Evolutionary conservation across 1,140 invertebrate species (phyloP).

Genomic region (Cecropterus lyciades): DNA sequence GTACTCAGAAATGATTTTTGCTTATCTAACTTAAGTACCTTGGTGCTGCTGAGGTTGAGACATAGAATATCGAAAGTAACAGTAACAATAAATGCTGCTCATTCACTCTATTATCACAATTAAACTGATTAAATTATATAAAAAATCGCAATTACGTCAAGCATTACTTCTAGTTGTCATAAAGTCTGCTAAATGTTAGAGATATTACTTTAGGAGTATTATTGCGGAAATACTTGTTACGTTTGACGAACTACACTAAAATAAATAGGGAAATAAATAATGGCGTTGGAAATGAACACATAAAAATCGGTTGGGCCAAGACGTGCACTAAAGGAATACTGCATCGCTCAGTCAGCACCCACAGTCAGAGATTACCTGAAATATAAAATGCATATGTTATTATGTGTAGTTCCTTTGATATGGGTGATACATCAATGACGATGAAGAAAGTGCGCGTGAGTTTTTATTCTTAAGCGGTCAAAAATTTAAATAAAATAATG

Average conservation of each 20-base stretch:
- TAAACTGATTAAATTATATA: constrained; percentile 1
- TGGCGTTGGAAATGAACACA: constrained; percentile 43
- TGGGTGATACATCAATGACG: too few relatives aligned
- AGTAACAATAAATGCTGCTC: constrained; percentile 62
- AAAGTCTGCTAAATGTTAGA: background rate
- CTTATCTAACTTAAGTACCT: constrained; percentile 57
- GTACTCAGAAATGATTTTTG: constrained; percentile 3
- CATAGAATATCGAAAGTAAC: constrained; percentile 45
- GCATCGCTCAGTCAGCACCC: constrained; percentile 59
- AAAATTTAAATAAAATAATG: too few relatives aligned
- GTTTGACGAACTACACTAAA: constrained; percentile 43
- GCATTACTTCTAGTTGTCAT: constrained; percentile 9
- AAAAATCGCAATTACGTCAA: constrained; percentile 5
- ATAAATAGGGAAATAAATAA: constrained; percentile 71
- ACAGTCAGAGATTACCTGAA: constrained; percentile 51
- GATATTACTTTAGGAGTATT: constrained; percentile 41
- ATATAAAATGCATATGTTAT: constrained; percentile 23
- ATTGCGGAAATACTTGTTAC: constrained; percentile 42
- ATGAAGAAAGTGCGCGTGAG: too few relatives aligned
- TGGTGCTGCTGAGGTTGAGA: constrained; percentile 55
- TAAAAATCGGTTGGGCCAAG: constrained; percentile 38
- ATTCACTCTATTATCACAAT: constrained; percentile 13
- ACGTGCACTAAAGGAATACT: constrained; percentile 45
- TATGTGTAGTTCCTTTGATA: background rate
- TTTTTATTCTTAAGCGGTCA: too few relatives aligned